Conservation (phyloP, 2,888 invertebrate genomes). For the Drosophila prolongata region DNA sequence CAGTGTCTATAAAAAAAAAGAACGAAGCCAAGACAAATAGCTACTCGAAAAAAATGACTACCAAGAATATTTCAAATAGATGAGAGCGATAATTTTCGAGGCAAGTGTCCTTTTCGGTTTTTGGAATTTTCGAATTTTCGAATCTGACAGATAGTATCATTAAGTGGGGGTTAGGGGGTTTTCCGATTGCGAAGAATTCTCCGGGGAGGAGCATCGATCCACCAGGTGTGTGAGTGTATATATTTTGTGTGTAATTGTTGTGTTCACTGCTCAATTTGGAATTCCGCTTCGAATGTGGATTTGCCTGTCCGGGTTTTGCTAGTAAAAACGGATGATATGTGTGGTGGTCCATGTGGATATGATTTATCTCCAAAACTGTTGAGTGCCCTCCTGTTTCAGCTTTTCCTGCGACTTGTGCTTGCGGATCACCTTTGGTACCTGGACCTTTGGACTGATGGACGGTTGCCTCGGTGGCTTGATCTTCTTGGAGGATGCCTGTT, state of each 20-base stretch:
- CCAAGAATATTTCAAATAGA: not conserved
- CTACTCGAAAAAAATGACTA: slow-evolving; percentile 1
- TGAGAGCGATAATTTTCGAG: not conserved
- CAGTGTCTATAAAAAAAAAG: not conserved
- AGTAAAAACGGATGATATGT: not conserved
- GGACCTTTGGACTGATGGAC: not conserved
- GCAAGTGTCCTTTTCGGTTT: not conserved
- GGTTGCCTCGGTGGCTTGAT: slow-evolving; percentile 3
- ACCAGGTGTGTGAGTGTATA: slow-evolving; percentile 1
- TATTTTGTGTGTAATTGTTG: slow-evolving; percentile 1
- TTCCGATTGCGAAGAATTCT: not conserved
- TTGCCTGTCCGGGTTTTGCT: slow-evolving; percentile 6
- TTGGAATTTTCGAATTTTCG: slow-evolving; percentile 1
- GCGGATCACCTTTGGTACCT: not conserved
- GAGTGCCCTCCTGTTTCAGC: too few species aligned
- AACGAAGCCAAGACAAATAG: not conserved
- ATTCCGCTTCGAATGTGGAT: slow-evolving; percentile 13
- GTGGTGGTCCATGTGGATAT: too few species aligned
- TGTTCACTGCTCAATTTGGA: slow-evolving; percentile 19
- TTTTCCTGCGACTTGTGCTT: not conserved
- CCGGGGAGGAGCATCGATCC: slow-evolving; percentile 12
- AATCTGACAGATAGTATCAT: not conserved
- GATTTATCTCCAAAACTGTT: not conserved
- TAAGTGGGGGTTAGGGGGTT: not conserved
- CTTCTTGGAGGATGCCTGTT: not conserved